phyloP scores from a whole-genome alignment of 1,140 invertebrate species.

The Conus ventricosus region DNA sequence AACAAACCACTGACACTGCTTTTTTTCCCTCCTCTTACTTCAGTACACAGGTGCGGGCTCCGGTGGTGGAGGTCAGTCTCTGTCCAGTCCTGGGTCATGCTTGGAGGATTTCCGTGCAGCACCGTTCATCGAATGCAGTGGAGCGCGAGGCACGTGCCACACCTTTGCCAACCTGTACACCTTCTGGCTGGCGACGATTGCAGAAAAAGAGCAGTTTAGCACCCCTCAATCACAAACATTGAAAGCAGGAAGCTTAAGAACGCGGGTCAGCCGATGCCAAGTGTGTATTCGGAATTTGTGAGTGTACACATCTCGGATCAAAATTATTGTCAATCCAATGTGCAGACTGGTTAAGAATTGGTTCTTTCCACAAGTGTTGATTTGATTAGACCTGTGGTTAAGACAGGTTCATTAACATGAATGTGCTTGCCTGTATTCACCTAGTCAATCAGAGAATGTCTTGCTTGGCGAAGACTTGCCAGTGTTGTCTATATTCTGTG shows the following conservation, averaged over 20 bases:
- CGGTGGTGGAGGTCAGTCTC: constrained; percentile 94
- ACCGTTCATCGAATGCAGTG: constrained; percentile 97
- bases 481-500: background rate
- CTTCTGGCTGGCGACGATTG: constrained; percentile 98
- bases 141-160: constrained; percentile 93
- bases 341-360: too few species aligned
- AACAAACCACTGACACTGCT: too few species aligned
- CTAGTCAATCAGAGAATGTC: too few species aligned
- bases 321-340: too few species aligned
- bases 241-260: constrained; percentile 89
- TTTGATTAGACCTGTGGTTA: too few species aligned
- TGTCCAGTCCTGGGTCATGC: constrained; percentile 96
- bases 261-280: constrained; percentile 93
- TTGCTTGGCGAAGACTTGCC: too few species aligned
- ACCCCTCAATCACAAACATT: constrained; percentile 91
- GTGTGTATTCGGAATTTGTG: constrained; percentile 85
- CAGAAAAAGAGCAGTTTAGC: constrained; percentile 85
- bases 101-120: constrained; percentile 94
- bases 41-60: constrained; percentile 97
- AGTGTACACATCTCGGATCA: background rate
- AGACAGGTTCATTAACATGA: too few species aligned
- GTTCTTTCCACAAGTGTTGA: too few species aligned
- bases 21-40: constrained; percentile 43
- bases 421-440: too few species aligned
- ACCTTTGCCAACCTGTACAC: constrained; percentile 98